A percentile compares a stretch with the other conserved stretches of the same genome.
Evolutionary conservation across 2,888 invertebrate species (phyloP).

Genomic region (Uropetala carovei): DNA sequence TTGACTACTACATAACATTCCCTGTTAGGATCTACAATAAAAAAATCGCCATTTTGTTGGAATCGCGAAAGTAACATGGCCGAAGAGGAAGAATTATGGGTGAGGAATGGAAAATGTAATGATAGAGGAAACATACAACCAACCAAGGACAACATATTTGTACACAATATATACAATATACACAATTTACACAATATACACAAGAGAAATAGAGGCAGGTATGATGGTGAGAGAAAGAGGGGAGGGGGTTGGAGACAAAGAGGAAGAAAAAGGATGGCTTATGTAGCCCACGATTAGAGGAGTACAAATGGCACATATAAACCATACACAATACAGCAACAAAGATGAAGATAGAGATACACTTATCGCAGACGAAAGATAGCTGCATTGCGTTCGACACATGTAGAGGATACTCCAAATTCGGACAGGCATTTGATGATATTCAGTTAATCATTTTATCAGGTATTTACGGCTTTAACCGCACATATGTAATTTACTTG

Average conservation of each 20-base stretch:
- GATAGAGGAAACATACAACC: slow-evolving; percentile 50
- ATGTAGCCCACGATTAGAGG: neutral
- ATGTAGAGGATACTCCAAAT: neutral
- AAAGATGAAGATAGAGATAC: slow-evolving; percentile 33
- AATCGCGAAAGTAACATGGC: slow-evolving; percentile 65
- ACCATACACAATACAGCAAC: slow-evolving; percentile 28
- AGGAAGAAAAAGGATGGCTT: neutral
- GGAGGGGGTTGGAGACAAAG: neutral
- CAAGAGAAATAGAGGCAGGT: slow-evolving; percentile 64
- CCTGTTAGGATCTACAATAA: too few species aligned
- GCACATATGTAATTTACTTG: too few species aligned
- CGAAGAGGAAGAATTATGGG: slow-evolving; percentile 67
- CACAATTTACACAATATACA: slow-evolving; percentile 50
- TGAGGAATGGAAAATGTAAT: slow-evolving; percentile 70
- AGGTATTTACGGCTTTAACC: too few species aligned
- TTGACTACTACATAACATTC: too few species aligned
- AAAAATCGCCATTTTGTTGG: too few species aligned
- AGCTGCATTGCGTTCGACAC: neutral
- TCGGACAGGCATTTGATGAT: neutral
- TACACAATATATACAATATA: slow-evolving; percentile 63
- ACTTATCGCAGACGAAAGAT: slow-evolving; percentile 41
- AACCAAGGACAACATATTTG: slow-evolving; percentile 42
- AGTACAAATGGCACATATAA: slow-evolving; percentile 6
- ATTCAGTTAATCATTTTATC: too few species aligned
- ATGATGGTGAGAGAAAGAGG: slow-evolving; percentile 5